phyloP scores from a whole-genome alignment of 2,113 vertebrate genomes.

The Seriola aureovittata region DNA sequence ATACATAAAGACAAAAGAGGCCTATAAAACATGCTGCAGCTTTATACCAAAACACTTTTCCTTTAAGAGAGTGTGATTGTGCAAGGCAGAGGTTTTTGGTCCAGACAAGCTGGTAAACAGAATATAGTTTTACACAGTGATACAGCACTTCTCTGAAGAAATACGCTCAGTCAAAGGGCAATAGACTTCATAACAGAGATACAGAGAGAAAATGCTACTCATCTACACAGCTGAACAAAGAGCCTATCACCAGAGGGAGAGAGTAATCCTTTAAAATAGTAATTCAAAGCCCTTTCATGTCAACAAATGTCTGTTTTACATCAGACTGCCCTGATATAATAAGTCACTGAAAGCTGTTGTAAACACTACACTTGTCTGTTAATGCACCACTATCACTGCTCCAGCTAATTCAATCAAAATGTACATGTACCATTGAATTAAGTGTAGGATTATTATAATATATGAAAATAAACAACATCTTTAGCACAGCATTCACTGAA shows the following conservation, averaged over 20 bases:
- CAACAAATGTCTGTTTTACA: conserved; percentile 11
- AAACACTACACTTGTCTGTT: background rate
- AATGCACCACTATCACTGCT: background rate
- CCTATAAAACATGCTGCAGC: background rate
- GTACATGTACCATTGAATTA: background rate
- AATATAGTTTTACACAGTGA: background rate
- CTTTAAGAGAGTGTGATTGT: background rate
- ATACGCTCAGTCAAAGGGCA: background rate
- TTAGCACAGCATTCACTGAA: background rate
- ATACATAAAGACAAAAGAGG: conserved; percentile 6
- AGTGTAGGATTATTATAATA: background rate
- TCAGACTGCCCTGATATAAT: background rate
- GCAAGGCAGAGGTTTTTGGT: background rate
- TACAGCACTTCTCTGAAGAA: background rate
- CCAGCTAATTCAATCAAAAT: background rate
- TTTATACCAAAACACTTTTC: conserved; percentile 4
- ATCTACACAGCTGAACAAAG: conserved; percentile 35
- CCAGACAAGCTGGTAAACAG: background rate
- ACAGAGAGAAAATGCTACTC: background rate
- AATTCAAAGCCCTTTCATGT: conserved; percentile 31
- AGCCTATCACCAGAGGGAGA: background rate
- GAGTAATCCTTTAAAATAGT: conserved; percentile 13
- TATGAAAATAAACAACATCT: background rate
- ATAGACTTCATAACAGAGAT: background rate
- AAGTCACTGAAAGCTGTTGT: background rate